phyloP scores from a whole-genome alignment of 2,113 vertebrate species.

The Apteryx owenii region DNA sequence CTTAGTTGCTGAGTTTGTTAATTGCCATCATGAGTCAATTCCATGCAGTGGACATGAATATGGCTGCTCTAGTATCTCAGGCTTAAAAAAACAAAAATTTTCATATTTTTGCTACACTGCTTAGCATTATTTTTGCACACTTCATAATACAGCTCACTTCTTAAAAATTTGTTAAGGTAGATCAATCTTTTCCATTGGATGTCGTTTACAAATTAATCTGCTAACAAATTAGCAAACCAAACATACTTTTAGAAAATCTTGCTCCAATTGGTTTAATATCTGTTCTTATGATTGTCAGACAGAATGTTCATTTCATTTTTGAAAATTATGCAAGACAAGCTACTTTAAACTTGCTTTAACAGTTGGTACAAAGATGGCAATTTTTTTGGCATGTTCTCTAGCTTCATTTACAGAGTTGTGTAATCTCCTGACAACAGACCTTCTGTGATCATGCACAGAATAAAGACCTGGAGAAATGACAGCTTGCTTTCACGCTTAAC shows the following conservation, averaged over 20 bases:
- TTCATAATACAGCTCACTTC: background rate
- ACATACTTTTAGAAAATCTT: background rate
- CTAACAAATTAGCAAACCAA: background rate
- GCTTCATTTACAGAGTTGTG: constrained; percentile 11
- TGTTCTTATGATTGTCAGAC: background rate
- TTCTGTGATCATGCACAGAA: constrained; percentile 35
- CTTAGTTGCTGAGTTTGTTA: constrained; percentile 18
- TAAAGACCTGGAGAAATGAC: constrained; percentile 13
- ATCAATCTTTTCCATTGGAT: background rate
- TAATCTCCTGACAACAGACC: constrained; percentile 67
- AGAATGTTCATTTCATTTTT: background rate
- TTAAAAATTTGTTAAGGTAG: background rate
- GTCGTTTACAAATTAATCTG: background rate
- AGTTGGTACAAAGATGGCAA: constrained; percentile 17
- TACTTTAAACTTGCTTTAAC: constrained; percentile 10
- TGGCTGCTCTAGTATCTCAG: background rate
- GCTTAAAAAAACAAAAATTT: background rate
- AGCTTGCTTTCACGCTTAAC: constrained; percentile 39
- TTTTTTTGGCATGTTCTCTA: constrained; percentile 1
- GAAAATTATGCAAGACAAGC: background rate
- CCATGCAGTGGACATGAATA: background rate
- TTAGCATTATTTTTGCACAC: background rate
- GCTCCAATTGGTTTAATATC: background rate
- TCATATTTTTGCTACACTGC: background rate
- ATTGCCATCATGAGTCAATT: constrained; percentile 11